These are phyloP conservation scores for Amiota mariae DNA, from an alignment of 2,888 invertebrate genomes.

Conservation along the genomic window DNA sequence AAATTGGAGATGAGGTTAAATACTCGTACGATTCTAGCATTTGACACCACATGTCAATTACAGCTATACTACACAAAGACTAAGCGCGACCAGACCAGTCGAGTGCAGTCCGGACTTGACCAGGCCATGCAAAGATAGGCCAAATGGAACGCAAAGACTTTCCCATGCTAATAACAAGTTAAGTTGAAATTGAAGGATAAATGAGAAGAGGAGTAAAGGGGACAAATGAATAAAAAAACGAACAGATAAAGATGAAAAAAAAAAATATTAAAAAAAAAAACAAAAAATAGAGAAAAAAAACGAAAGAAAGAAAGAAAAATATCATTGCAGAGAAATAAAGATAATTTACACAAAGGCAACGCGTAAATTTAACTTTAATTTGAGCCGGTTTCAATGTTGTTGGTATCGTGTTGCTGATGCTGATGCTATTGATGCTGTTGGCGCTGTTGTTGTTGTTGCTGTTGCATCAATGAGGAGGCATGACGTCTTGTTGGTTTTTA, in stretches of 20 bases:
- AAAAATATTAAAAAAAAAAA: slow-evolving; percentile 6
- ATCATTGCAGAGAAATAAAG: slow-evolving; percentile 40
- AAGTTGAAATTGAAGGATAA: too few relatives aligned
- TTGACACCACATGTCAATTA: slow-evolving; percentile 61
- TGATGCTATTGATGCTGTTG: slow-evolving; percentile 2
- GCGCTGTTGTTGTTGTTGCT: background rate
- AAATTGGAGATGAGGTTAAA: slow-evolving; percentile 12
- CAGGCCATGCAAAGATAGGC: background rate
- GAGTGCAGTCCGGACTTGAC: too few relatives aligned
- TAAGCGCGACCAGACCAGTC: background rate
- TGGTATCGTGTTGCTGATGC: background rate
- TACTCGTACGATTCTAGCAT: slow-evolving; percentile 32
- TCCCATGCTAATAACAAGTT: slow-evolving; percentile 50
- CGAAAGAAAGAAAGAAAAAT: slow-evolving; percentile 16
- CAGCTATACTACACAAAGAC: slow-evolving; percentile 11
- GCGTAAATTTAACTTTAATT: slow-evolving; percentile 52
- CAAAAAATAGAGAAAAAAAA: background rate
- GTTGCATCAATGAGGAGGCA: slow-evolving; percentile 34
- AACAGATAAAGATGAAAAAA: slow-evolving; percentile 2
- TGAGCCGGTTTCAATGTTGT: slow-evolving; percentile 54
- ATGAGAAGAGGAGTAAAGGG: background rate
- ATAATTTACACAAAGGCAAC: slow-evolving; percentile 60
- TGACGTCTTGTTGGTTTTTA: slow-evolving; percentile 62
- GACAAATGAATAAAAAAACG: slow-evolving; percentile 20
- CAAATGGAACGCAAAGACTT: slow-evolving; percentile 44